Percentiles rank a stretch among this genome's conserved stretches.
Evolutionary conservation across 2,113 vertebrate species (phyloP).

Genomic region (Meles meles): DNA sequence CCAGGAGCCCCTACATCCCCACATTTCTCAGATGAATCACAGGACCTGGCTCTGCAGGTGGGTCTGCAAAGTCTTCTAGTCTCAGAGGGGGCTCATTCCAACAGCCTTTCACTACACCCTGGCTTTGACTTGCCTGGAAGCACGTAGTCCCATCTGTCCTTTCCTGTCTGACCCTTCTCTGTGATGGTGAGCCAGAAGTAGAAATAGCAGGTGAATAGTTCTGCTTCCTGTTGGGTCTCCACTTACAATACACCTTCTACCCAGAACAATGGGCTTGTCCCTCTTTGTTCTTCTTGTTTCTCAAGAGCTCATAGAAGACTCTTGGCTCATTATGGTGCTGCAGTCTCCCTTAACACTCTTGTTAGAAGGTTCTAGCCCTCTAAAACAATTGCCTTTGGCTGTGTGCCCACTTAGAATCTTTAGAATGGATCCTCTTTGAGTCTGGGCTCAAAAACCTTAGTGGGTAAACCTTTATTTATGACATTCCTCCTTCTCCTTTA

Average conservation of each 20-base stretch:
- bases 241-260: not conserved
- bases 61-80: not conserved
- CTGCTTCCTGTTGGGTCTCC: not conserved
- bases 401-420: not conserved
- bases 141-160: not conserved
- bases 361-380: not conserved
- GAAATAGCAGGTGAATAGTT: not conserved
- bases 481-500: not conserved
- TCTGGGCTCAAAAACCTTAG: not conserved
- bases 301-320: not conserved
- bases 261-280: not conserved
- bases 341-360: rapidly evolving
- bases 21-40: not conserved
- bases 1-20: rapidly evolving
- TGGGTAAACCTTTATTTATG: not conserved
- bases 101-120: rapidly evolving
- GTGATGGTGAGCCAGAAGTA: not conserved
- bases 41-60: not conserved
- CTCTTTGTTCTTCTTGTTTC: not conserved
- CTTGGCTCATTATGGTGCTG: not conserved
- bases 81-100: not conserved
- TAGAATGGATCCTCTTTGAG: not conserved
- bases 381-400: not conserved
- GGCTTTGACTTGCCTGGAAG: not conserved
- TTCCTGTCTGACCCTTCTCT: not conserved